Percentiles rank a stretch among this genome's conserved stretches.
These are phyloP conservation scores for Allolobophora icterica DNA, from an alignment of 2,888 invertebrate genomes.

Conservation along the genomic window DNA sequence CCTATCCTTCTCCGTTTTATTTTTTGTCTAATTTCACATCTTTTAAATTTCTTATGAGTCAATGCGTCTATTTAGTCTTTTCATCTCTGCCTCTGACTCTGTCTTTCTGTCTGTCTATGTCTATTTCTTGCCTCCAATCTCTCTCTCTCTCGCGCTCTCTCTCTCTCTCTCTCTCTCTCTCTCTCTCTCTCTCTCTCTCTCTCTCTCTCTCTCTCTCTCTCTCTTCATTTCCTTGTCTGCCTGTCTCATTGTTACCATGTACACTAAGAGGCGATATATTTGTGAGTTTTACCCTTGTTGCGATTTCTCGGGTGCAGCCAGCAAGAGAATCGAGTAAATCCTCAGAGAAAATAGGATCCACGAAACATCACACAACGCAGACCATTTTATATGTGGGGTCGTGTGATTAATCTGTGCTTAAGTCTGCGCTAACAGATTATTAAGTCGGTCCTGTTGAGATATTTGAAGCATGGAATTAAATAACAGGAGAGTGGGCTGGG, in stretches of 20 bases:
- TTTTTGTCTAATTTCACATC: no score
- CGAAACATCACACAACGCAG: no score
- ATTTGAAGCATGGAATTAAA: background rate
- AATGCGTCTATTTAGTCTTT: background rate
- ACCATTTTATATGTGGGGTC: no score
- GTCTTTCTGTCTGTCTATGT: background rate
- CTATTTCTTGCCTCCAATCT: background rate
- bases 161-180: no score
- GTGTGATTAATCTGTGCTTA: background rate
- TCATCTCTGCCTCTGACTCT: background rate
- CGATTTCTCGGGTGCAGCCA: no score
- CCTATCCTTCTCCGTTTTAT: no score
- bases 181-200: no score
- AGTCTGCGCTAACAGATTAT: background rate
- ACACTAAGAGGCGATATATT: background rate
- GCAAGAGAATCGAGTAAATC: no score
- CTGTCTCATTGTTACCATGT: background rate
- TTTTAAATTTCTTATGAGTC: background rate
- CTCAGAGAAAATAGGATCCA: no score
- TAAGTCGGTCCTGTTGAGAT: background rate
- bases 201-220: no score
- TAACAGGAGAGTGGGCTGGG: background rate
- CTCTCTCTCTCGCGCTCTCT: no score
- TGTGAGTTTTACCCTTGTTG: background rate
- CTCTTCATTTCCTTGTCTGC: background rate